These are phyloP conservation scores for Elymnias hypermnestra DNA, from an alignment of 1,140 invertebrate species.

Conservation along the genomic window DNA sequence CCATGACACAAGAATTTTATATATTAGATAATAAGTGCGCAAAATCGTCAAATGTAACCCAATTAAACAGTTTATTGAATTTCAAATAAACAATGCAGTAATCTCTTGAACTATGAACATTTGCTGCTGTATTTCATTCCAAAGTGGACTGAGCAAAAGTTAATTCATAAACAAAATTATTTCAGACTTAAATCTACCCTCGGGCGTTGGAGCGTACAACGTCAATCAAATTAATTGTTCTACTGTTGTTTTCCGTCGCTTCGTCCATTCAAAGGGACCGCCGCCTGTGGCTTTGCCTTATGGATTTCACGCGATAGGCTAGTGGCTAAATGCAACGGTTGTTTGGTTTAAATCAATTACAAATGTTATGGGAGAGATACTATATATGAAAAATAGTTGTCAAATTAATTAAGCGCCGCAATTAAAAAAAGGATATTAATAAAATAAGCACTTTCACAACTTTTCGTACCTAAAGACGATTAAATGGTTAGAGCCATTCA, in stretches of 20 bases:
- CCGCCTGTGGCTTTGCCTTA: constrained; percentile 15
- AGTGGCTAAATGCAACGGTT: constrained; percentile 7
- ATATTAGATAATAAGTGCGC: too few relatives aligned
- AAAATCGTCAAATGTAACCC: too few relatives aligned
- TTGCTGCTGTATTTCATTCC: constrained; percentile 58
- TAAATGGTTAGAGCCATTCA: not conserved
- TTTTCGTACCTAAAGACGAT: too few relatives aligned
- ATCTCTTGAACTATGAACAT: constrained; percentile 45
- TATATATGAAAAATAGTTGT: too few relatives aligned
- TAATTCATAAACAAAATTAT: constrained; percentile 25
- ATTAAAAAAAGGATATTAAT: too few relatives aligned
- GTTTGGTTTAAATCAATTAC: constrained; percentile 16
- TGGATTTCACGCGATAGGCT: constrained; percentile 20
- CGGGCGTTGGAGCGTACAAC: constrained; percentile 20
- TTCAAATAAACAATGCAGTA: too few relatives aligned
- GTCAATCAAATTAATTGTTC: constrained; percentile 30
- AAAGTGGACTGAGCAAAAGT: constrained; percentile 28
- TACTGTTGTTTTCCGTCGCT: constrained; percentile 19
- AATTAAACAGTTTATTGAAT: too few relatives aligned
- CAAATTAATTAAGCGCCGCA: too few relatives aligned
- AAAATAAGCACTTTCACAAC: too few relatives aligned
- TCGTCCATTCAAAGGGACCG: constrained; percentile 19
- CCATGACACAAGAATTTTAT: too few relatives aligned
- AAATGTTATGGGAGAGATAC: not conserved
- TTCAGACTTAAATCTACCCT: constrained; percentile 14